phyloP scores from a whole-genome alignment of 1,140 invertebrate genomes.

The Propsilocerus akamusi region DNA sequence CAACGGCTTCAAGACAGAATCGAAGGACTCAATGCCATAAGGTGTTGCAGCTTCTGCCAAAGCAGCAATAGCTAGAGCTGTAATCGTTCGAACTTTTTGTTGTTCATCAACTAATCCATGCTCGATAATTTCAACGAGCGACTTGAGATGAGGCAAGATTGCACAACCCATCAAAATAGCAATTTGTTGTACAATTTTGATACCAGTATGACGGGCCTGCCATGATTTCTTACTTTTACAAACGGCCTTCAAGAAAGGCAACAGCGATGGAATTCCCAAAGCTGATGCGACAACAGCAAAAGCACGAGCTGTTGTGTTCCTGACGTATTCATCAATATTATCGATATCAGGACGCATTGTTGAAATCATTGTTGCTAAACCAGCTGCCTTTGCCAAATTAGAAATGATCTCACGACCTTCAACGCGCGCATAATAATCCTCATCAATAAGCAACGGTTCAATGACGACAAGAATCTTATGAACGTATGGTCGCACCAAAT shows the following conservation, averaged over 20 bases:
- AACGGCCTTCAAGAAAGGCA: slow-evolving; percentile 98
- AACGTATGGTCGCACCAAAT: slow-evolving; percentile 95
- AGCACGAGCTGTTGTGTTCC: slow-evolving; percentile 96
- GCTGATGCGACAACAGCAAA: slow-evolving; percentile 99
- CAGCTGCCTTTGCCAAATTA: slow-evolving; percentile 98
- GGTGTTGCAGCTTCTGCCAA: slow-evolving; percentile 96
- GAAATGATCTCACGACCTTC: slow-evolving; percentile 99
- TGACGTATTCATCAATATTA: slow-evolving; percentile 98
- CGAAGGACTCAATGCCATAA: slow-evolving; percentile 99
- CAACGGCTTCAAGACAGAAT: slow-evolving; percentile 94
- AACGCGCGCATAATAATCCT: slow-evolving; percentile 99
- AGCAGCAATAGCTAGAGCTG: slow-evolving; percentile 94
- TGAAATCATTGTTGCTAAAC: slow-evolving; percentile 99
- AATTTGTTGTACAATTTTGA: slow-evolving; percentile 99
- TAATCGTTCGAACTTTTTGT: slow-evolving; percentile 90
- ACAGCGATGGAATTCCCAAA: slow-evolving; percentile 89
- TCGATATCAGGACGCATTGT: slow-evolving; percentile 99
- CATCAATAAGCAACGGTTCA: slow-evolving; percentile 96
- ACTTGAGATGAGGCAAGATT: slow-evolving; percentile 94
- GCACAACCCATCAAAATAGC: slow-evolving; percentile 99
- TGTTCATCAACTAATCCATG: slow-evolving; percentile 82
- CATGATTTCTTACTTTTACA: slow-evolving; percentile 99
- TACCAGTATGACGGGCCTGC: slow-evolving; percentile 98
- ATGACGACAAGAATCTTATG: slow-evolving; percentile 99
- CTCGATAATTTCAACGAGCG: slow-evolving; percentile 98